Base-by-base conservation (phyloP, 2,888 invertebrate species). In the Pristionchus arcanus region DNA sequence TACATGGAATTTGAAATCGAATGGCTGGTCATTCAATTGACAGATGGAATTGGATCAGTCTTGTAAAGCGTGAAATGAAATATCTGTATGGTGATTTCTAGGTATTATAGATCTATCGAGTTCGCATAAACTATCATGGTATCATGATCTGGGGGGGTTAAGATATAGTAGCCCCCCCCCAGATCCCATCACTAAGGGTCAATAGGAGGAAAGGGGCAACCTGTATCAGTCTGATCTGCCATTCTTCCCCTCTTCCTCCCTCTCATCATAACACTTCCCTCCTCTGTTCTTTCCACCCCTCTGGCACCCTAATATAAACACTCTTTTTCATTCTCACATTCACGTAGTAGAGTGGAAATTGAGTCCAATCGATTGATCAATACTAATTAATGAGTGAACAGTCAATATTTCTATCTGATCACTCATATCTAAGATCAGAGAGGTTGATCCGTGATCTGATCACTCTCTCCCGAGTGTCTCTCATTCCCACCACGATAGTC, bases 221-320 rank as follows among this genome's bases (percentile, higher is more conserved):
- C 21, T 31, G 31, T 71, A 34, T 15, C 34, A 71, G 71, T 71
- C 63, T 25, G 16, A 71, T 77, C 71, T 19, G 34, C 37, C 71
- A 34, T 34, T 42, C 31, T 13, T 42, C 77, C 68, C 71, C 71
- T 71, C 63, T 63, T 63, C 63, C 63, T n/a, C 25, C 63, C 71
- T 71, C 71, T 71, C 71, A 71, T 71, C 31, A 31, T 71, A 71
- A 71, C 71, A 71, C 71, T 71, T 19, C 42, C 49, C n/a, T 77
- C 37, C 55, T n/a, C 63, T 63, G 63, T 63, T 42, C 42, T 81
- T 31, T 49, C 81, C 28, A n/a, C 15, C 83, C 55, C 49, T 83
- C 13, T 49, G 37, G 49, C 81, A 81, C 7, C 11, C 81, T 28
- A 81, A 49, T 28, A 37, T 49, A 37, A 37, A 81, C 81, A 81